Evolutionary conservation across 2,888 invertebrate genomes (phyloP).

Genomic region (Panopea generosa): DNA sequence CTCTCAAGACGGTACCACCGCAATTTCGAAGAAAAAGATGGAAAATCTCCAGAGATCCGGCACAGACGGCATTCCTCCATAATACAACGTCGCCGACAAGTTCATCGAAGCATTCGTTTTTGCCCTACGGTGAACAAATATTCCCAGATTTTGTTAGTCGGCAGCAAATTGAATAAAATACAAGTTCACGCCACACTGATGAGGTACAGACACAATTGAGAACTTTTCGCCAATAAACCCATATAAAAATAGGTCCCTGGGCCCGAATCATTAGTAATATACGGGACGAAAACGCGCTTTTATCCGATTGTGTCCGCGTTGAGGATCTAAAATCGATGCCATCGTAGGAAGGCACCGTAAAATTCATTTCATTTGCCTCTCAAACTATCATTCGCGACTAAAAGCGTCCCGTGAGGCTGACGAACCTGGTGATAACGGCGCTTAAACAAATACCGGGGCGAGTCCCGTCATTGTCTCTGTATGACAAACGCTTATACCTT

Average conservation of each 20-base stretch:
- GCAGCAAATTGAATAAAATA: constrained; percentile 64
- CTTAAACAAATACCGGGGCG: constrained; percentile 22
- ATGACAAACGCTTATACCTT: not conserved
- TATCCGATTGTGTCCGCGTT: constrained; percentile 58
- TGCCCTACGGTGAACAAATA: constrained; percentile 15
- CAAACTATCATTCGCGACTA: constrained; percentile 39
- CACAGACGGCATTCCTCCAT: no score
- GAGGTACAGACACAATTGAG: constrained; percentile 61
- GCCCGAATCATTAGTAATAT: constrained; percentile 63
- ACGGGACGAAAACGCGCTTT: constrained; percentile 56
- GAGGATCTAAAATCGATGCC: constrained; percentile 59
- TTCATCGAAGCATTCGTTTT: no score
- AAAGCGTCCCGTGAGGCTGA: constrained; percentile 37
- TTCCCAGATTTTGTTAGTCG: constrained; percentile 60
- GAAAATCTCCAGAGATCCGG: no score
- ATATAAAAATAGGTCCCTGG: constrained; percentile 54
- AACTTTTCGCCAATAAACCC: constrained; percentile 48
- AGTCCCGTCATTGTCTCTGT: constrained; percentile 11
- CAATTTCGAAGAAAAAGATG: no score
- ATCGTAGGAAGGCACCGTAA: constrained; percentile 38
- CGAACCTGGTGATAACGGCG: constrained; percentile 32
- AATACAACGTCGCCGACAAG: no score
- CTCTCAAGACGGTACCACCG: no score
- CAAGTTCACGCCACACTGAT: constrained; percentile 56
- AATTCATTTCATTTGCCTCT: constrained; percentile 44